Conservation (phyloP, 1,140 invertebrate species). For the Argopecten irradians region DNA sequence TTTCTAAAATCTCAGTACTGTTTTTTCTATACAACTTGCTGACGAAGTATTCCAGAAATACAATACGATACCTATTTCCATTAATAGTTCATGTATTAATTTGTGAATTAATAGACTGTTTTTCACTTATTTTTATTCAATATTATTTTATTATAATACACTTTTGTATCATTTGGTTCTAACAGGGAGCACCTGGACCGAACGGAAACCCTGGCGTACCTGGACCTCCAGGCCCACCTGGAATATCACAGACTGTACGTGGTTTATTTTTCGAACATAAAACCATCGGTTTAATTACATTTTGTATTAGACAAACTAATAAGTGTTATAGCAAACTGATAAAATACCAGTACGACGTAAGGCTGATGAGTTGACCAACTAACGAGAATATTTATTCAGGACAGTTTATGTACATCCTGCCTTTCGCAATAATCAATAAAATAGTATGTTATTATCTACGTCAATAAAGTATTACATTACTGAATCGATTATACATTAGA, state of each 20-base stretch:
- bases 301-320: no score
- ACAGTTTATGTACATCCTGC: neutral
- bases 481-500: no score
- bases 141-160: neutral
- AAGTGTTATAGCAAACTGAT: no score
- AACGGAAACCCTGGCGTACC: conserved; percentile 53
- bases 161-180: neutral
- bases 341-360: no score
- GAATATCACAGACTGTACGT: conserved; percentile 47
- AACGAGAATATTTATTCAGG: no score
- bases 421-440: neutral
- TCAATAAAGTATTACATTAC: no score
- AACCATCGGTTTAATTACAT: no score
- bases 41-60: neutral
- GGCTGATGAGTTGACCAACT: no score
- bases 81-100: neutral
- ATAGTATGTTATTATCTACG: no score
- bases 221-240: conserved; percentile 54
- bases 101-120: neutral
- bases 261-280: no score
- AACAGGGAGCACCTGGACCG: conserved; percentile 48
- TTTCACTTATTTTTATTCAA: neutral
- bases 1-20: neutral
- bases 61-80: neutral
- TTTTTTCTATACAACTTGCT: neutral